Conservation (phyloP, 1,140 invertebrate species). For the Plectrocnemia conspersa region DNA sequence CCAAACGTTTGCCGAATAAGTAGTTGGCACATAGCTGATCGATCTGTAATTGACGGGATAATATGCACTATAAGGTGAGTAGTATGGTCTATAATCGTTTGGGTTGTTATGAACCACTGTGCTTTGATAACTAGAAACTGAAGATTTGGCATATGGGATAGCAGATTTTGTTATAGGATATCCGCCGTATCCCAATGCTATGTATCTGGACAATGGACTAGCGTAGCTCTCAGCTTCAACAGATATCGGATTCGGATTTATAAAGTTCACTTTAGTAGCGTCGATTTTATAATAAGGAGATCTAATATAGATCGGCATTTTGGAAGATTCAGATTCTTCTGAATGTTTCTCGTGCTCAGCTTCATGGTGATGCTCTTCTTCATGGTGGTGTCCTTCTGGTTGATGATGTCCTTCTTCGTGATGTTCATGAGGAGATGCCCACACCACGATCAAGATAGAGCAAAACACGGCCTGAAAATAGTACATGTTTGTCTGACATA, state of each 20-base stretch:
- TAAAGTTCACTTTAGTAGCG: background rate
- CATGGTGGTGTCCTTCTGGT: background rate
- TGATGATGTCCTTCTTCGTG: background rate
- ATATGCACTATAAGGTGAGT: too few species aligned
- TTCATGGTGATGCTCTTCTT: background rate
- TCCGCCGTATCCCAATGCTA: too few species aligned
- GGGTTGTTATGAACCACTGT: too few species aligned
- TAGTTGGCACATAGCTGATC: too few species aligned
- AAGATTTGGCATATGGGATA: background rate
- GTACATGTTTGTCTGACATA: too few species aligned
- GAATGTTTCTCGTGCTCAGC: background rate
- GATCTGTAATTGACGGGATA: too few species aligned
- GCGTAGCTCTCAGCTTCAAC: background rate
- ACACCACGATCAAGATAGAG: too few species aligned
- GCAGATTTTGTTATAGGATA: background rate
- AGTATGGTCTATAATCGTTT: too few species aligned
- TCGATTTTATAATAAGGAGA: too few species aligned
- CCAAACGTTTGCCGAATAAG: too few species aligned
- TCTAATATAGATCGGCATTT: background rate
- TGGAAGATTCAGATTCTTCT: background rate
- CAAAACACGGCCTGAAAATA: too few species aligned
- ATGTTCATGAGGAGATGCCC: background rate
- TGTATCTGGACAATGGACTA: constrained; percentile 7
- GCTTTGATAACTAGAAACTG: too few species aligned
- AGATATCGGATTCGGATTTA: background rate